Evolutionary conservation across 2,113 vertebrate species (phyloP).

Genomic region (Sardina pilchardus): DNA sequence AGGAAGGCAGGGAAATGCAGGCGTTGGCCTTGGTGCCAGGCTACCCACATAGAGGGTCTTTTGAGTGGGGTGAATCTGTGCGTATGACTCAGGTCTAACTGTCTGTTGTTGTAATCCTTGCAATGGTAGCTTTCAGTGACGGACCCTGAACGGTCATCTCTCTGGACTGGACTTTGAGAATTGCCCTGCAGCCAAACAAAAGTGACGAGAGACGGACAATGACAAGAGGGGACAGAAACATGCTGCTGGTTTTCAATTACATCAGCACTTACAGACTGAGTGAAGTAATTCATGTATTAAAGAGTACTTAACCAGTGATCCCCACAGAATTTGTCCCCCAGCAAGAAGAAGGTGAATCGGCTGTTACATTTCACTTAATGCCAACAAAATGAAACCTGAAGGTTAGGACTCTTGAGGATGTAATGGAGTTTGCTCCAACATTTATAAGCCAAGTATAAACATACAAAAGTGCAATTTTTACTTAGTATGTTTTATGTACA

Average conservation of each 20-base stretch:
- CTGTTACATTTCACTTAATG: background rate
- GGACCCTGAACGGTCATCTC: background rate
- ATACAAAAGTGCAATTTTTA: constrained; percentile 20
- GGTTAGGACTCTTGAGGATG: background rate
- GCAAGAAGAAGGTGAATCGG: background rate
- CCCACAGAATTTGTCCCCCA: background rate
- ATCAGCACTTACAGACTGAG: constrained; percentile 6
- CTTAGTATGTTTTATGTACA: constrained; percentile 15
- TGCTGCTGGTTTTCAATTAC: constrained; percentile 12
- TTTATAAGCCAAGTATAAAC: constrained; percentile 20
- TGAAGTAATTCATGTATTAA: constrained; percentile 5
- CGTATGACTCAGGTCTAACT: constrained; percentile 12
- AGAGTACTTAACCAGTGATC: background rate
- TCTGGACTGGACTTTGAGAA: background rate
- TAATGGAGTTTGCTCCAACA: constrained; percentile 17
- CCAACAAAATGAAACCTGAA: background rate
- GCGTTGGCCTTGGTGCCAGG: background rate
- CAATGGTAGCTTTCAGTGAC: constrained; percentile 10
- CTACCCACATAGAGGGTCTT: constrained; percentile 13
- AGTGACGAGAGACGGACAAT: background rate
- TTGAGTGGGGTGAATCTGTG: constrained; percentile 9
- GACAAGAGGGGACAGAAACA: background rate
- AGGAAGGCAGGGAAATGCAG: constrained; percentile 11
- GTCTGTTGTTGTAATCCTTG: constrained; percentile 4
- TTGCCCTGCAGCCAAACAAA: background rate